These are phyloP conservation scores for Chelon labrosus DNA, from an alignment of 2,797 vertebrate species.

Conservation along the genomic window DNA sequence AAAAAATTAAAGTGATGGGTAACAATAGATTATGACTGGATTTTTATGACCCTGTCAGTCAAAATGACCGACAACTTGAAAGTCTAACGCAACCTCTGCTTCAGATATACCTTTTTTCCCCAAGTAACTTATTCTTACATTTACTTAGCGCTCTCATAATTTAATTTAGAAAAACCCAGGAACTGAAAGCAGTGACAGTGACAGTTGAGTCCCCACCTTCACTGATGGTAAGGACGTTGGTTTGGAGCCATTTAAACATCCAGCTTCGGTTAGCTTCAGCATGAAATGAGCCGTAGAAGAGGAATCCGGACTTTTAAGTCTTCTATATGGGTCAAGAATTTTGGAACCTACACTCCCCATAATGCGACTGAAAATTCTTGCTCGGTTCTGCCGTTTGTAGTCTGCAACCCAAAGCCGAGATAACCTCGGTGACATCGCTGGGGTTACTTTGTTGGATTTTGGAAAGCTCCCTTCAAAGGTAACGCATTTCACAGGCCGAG, in stretches of 20 bases:
- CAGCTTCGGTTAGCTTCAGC: not conserved
- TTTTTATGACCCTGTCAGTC: no score
- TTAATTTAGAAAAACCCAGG: not conserved
- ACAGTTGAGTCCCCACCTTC: not conserved
- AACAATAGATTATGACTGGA: no score
- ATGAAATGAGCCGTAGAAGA: not conserved
- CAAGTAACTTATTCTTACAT: no score
- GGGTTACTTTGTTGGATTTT: not conserved
- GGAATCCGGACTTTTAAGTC: no score
- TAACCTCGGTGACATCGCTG: conserved; percentile 9
- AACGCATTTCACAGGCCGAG: conserved; percentile 18
- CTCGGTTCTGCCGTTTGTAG: not conserved
- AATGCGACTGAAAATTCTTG: not conserved
- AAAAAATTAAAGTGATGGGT: no score
- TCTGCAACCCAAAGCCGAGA: not conserved
- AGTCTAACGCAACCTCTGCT: no score
- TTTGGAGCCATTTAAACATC: no score
- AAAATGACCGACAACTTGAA: no score
- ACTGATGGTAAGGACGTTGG: no score
- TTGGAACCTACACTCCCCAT: not conserved
- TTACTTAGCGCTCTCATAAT: not conserved
- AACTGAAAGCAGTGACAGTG: not conserved
- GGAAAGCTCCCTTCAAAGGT: not conserved
- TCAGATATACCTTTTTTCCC: no score
- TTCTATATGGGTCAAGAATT: not conserved